Base-by-base conservation (phyloP, 1,140 invertebrate genomes). In the Bombus affinis region DNA sequence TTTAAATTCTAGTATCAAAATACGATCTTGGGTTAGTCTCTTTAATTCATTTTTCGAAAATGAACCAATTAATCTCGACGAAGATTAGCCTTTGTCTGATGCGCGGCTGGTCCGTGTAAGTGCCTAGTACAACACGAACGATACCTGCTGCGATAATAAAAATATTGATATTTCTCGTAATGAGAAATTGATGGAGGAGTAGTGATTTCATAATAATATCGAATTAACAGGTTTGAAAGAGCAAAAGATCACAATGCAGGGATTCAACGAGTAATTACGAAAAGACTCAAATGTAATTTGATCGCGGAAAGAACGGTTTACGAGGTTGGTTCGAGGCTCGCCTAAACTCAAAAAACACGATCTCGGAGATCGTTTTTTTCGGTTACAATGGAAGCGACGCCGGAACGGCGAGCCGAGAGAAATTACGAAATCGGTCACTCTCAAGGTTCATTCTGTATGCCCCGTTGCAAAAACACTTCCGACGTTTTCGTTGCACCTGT, bases 371-470 rank as follows among this genome's bases (percentile, higher is more conserved):
- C 15, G 53, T 42, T 18, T 82, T 66, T 32, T 28, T n/a, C 32
- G 53, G 53, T 47, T 37, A 47, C 35, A 62, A 72, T 71, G 13
- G 32, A 35, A 62, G 42, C 53, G 37, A 59, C 66, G 76, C 35
- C 39, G 59, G 53, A 79, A 57, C 28, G 37, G 28, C 53, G 28
- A n/a, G 28, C 42, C 59, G 73, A 42, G 62, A 65, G 65, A 68
- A 68, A 28, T 89, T 89, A 89, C 88, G 88, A 89, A 89, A 89
- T 81, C 83, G 83, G 84, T 89, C 88, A 89, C 37, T 77, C 70
- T 89, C 87, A 85, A 89, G 88, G 88, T 88, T 89, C 83, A 72
- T 81, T 42, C 86, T 84, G 73, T 72, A 79, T 86, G 53, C 75
- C 74, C 79, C 53, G 78, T 86, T 88, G 86, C 88, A 78, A 85